phyloP scores from a whole-genome alignment of 2,113 vertebrate genomes.

The Poeciliopsis turrubarensis region DNA sequence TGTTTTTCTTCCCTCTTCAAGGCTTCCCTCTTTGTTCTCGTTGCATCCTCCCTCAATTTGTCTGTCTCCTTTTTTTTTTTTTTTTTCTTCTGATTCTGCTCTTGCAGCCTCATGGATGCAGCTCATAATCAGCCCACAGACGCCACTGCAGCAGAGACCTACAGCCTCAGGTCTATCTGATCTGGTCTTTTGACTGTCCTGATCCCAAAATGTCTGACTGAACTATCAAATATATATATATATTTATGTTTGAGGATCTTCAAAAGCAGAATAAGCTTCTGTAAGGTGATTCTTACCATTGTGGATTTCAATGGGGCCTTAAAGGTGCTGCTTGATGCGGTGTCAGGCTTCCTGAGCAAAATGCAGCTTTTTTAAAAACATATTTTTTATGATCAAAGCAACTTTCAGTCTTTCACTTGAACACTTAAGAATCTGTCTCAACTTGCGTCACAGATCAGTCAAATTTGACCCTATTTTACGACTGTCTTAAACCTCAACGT shows the following conservation, averaged over 20 bases:
- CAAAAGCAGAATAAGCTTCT: slow-evolving; percentile 36
- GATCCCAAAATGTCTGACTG: slow-evolving; percentile 40
- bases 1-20: slow-evolving; percentile 12
- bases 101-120: slow-evolving; percentile 57
- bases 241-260: slow-evolving; percentile 29
- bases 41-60: slow-evolving; percentile 21
- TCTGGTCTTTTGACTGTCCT: slow-evolving; percentile 39
- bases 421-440: background rate
- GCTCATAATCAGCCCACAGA: slow-evolving; percentile 23
- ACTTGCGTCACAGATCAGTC: background rate
- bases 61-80: slow-evolving; percentile 13
- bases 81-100: slow-evolving; percentile 45
- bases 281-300: slow-evolving; percentile 28
- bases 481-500: slow-evolving; percentile 9
- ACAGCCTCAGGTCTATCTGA: slow-evolving; percentile 50
- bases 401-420: slow-evolving; percentile 9
- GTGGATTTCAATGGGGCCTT: slow-evolving; percentile 32
- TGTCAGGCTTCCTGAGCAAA: slow-evolving; percentile 11
- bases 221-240: slow-evolving; percentile 13
- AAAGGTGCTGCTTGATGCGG: slow-evolving; percentile 19
- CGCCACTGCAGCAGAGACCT: slow-evolving; percentile 64
- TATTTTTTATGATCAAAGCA: background rate
- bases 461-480: slow-evolving; percentile 1
- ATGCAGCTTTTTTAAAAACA: slow-evolving; percentile 10
- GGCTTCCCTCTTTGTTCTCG: slow-evolving; percentile 68